Conservation (phyloP, 1,140 invertebrate species). For the Eubasilissa regina region DNA sequence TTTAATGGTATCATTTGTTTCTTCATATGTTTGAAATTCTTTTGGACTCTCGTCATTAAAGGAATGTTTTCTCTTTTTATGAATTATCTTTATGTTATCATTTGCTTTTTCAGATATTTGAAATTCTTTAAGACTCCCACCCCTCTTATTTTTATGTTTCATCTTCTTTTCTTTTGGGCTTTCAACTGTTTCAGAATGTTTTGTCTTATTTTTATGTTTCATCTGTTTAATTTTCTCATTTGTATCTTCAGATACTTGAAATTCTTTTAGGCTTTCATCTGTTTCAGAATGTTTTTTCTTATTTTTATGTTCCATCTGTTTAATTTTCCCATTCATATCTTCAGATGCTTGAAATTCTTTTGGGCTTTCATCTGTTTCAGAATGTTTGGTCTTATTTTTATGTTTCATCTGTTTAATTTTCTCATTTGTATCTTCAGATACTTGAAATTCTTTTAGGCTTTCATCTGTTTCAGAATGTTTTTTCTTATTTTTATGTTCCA, state of each 20-base stretch:
- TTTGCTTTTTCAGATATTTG: neutral
- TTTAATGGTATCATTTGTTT: no score
- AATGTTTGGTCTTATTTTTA: neutral
- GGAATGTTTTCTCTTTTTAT: neutral
- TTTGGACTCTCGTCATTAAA: neutral
- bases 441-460: neutral
- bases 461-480: neutral
- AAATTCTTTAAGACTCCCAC: neutral
- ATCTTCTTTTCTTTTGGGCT: conserved; percentile 39
- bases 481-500: conserved; percentile 36
- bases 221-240: no score
- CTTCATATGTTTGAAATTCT: neutral
- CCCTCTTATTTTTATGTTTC: conserved; percentile 20
- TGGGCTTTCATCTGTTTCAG: no score
- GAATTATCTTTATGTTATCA: neutral
- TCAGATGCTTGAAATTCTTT: no score
- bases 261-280: no score
- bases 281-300: no score
- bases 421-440: no score
- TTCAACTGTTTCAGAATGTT: conserved; percentile 1
- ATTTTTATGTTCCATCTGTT: no score
- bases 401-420: no score
- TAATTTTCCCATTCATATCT: no score
- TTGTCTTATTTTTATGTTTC: no score
- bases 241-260: no score